Evolutionary conservation across 2,888 invertebrate species (phyloP), one percentile per base, ranked within the genome.

Genomic region (Tuta absoluta): DNA sequence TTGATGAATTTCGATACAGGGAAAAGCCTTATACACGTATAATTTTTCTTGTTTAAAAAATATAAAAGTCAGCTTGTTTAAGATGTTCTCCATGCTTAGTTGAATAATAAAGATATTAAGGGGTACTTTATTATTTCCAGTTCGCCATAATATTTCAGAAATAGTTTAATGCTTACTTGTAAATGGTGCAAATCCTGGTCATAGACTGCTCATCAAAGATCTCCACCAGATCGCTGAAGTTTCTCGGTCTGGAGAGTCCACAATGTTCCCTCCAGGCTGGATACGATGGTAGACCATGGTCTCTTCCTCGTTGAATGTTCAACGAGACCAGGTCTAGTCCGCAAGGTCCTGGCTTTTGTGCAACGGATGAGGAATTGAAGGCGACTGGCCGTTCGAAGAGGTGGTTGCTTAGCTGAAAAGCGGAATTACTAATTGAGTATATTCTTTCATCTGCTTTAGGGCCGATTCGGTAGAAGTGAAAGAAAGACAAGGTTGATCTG

Each of bases 231-330:
- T 96, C 94, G 0, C 92, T 86, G 84, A 96, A 97, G 59, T 84
- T 92, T 38, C 77, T 87, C 0, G 94, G 93, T 19, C 91, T 85
- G 0, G 92, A 81, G 56, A 97, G 87, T 0, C 95, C 95, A 74
- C 98, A 98, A 76, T 94, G 93, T 64, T 94, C 92, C 60, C 97
- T 89, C 95, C 96, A 98, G 38, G 92, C 92, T 0, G 94, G 93
- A 84, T 98, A 98, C 0, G 95, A 87, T 0, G 96, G 95, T 65
- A 98, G 87, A 0, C 97, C 98, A 81, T 98, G 97, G 89, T 98
- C 98, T 0, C 98, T 87, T 0, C 97, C 97, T 41, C 97, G 93
- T 84, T 98, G 97, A 74, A 98, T 96, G 85, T 98, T 97, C 68
- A 97, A 89, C 0, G 97, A 95, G 0, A 97, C 96, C 75, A 98